phyloP scores from a whole-genome alignment of 2,888 invertebrate genomes.

The Fissipunctia ypsillon region DNA sequence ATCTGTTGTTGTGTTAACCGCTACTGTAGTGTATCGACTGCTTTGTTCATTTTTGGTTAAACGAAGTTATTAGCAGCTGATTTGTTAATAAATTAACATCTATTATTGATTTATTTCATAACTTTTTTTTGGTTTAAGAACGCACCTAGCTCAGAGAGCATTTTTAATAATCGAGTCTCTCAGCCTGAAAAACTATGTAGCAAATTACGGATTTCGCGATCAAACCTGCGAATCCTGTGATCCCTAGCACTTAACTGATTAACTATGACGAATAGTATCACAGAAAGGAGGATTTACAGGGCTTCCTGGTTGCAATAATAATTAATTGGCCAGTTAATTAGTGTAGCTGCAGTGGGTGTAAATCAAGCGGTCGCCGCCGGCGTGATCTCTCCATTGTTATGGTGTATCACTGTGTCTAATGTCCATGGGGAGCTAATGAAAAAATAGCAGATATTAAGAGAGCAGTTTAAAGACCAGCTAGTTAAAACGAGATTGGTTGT shows the following conservation, averaged over 20 bases:
- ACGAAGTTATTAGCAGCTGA: not conserved
- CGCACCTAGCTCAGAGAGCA: not conserved
- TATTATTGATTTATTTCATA: not conserved
- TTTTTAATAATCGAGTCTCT: not conserved
- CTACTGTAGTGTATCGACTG: slow-evolving; percentile 23
- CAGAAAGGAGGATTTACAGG: slow-evolving; percentile 71
- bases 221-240: not conserved
- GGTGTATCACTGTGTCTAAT: slow-evolving; percentile 48
- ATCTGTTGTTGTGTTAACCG: slow-evolving; percentile 48
- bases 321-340: slow-evolving; percentile 88
- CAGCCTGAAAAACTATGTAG: not conserved
- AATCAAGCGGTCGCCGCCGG: slow-evolving; percentile 71
- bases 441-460: not conserved
- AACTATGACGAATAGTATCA: slow-evolving; percentile 54
- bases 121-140: not conserved
- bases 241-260: slow-evolving; percentile 23
- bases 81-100: not conserved
- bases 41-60: not conserved
- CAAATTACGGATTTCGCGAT: not conserved
- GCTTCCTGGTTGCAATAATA: slow-evolving; percentile 83
- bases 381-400: slow-evolving; percentile 66
- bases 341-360: slow-evolving; percentile 78
- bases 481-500: not conserved
- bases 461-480: not conserved
- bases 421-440: not conserved